Percentiles rank a stretch among this genome's conserved stretches.
phyloP scores from a whole-genome alignment of 1,140 invertebrate genomes.

The Nasonia giraulti region DNA sequence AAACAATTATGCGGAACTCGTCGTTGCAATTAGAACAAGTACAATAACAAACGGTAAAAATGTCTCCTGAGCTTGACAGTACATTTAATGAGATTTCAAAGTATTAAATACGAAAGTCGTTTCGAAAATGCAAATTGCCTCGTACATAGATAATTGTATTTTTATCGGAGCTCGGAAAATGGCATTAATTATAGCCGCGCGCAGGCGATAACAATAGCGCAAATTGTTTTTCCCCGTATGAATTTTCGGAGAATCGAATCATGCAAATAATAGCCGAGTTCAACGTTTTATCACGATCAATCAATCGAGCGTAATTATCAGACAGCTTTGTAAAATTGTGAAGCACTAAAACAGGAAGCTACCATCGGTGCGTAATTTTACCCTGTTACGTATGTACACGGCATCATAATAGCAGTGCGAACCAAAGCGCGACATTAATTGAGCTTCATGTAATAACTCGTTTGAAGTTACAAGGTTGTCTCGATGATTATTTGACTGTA shows the following conservation, averaged over 20 bases:
- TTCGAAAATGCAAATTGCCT: no score
- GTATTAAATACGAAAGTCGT: no score
- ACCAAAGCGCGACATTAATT: background rate
- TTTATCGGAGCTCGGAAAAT: background rate
- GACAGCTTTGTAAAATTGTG: background rate
- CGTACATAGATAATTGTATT: background rate
- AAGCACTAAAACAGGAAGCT: constrained; percentile 19
- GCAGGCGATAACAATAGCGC: no score
- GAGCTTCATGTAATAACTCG: background rate
- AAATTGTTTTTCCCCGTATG: background rate
- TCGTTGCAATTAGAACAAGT: no score
- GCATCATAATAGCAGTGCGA: background rate
- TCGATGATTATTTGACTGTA: background rate
- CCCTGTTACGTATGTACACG: background rate
- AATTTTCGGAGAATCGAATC: background rate
- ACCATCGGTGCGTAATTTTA: background rate
- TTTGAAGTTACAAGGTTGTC: constrained; percentile 18
- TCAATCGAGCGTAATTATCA: background rate
- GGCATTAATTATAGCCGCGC: background rate
- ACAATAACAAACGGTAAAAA: no score
- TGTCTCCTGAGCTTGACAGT: no score
- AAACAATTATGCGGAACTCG: background rate
- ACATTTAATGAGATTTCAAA: no score
- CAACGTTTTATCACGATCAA: background rate
- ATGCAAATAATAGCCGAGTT: background rate